These are phyloP conservation scores for Melopsittacus undulatus DNA, from an alignment of 2,797 vertebrate species.

Conservation along the genomic window DNA sequence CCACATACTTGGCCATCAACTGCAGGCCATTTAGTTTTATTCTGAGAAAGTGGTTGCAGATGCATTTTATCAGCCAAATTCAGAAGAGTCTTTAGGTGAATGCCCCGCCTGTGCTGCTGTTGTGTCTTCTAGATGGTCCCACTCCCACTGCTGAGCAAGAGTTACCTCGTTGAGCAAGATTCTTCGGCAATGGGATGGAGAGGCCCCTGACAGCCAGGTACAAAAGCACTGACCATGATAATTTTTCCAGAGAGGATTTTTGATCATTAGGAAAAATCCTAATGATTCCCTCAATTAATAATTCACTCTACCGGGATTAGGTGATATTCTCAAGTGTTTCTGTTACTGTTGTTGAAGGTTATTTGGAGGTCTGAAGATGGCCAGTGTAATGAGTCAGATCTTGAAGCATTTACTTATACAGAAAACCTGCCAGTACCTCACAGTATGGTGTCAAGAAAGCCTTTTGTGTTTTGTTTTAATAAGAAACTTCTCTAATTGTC, in stretches of 20 bases:
- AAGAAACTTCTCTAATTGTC: background rate
- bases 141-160: background rate
- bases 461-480: background rate
- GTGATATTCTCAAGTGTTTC: background rate
- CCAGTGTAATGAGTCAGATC: background rate
- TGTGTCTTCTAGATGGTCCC: background rate
- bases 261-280: background rate
- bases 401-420: background rate
- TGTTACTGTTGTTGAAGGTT: background rate
- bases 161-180: background rate
- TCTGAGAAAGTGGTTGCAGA: background rate
- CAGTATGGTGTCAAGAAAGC: background rate
- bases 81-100: background rate
- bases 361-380: background rate
- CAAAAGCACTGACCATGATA: background rate
- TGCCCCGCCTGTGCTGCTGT: background rate
- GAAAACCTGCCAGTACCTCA: background rate
- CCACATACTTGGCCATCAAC: background rate
- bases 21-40: background rate
- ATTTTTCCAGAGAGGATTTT: background rate
- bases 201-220: background rate
- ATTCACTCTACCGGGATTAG: background rate
- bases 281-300: background rate
- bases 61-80: background rate
- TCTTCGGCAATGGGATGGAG: background rate